Conservation (phyloP, 2,113 vertebrate species). For the Rhodinocichla rosea region DNA sequence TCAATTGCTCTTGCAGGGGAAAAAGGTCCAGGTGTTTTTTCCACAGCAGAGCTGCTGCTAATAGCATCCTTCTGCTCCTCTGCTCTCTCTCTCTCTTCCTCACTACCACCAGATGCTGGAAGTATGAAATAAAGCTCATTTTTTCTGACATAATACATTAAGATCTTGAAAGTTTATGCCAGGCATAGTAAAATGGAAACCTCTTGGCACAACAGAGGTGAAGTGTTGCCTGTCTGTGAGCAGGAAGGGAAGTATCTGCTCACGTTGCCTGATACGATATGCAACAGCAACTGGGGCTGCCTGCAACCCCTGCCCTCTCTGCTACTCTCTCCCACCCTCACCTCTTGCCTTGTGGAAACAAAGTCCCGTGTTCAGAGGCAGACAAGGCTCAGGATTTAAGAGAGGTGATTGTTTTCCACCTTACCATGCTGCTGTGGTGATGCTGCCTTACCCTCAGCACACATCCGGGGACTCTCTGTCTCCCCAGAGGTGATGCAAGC, state of each 20-base stretch:
- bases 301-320: neutral
- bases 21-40: neutral
- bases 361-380: neutral
- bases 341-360: accelerated
- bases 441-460: neutral
- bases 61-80: neutral
- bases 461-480: neutral
- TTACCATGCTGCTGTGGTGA: neutral
- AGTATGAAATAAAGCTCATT: conserved; percentile 11
- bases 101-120: neutral
- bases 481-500: neutral
- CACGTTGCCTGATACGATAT: accelerated
- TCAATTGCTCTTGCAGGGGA: conserved; percentile 49
- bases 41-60: neutral
- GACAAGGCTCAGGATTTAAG: neutral
- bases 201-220: neutral
- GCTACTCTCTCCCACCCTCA: neutral
- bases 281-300: neutral
- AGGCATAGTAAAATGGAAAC: neutral
- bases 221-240: neutral
- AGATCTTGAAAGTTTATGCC: conserved; percentile 10
- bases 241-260: neutral
- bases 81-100: neutral
- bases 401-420: neutral
- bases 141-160: conserved; percentile 11